A percentile compares a stretch with the other conserved stretches of the same genome.
These are phyloP conservation scores for Peromyscus polionotus DNA, from an alignment of 2,113 vertebrate species.

Conservation along the genomic window DNA sequence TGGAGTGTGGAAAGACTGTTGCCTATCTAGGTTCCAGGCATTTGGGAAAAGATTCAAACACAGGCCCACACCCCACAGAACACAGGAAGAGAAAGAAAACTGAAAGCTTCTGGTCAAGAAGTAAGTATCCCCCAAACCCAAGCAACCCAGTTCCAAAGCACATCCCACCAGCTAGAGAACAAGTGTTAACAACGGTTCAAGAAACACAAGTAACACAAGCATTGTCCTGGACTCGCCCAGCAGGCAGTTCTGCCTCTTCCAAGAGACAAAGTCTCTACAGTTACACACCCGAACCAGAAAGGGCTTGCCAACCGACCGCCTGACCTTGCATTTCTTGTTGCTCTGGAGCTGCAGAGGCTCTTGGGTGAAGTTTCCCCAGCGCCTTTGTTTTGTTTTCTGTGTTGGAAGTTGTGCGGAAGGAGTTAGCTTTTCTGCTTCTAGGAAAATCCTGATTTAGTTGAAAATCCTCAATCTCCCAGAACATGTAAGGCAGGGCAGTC, in stretches of 20 bases:
- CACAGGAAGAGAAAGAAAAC: conserved; percentile 61
- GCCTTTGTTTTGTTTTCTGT: conserved; percentile 88
- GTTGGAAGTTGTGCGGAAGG: conserved; percentile 78
- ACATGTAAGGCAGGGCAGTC: conserved; percentile 10
- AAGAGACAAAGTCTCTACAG: conserved; percentile 67
- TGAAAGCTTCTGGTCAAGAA: not conserved
- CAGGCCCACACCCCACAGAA: conserved; percentile 72
- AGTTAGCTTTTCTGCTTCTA: conserved; percentile 75
- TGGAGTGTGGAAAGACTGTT: conserved; percentile 53
- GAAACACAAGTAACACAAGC: conserved; percentile 60
- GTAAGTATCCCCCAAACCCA: conserved; percentile 49
- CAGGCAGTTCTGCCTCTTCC: conserved; percentile 44
- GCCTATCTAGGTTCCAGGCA: conserved; percentile 38
- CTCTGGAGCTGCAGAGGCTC: conserved; percentile 82
- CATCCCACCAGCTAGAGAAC: conserved; percentile 36
- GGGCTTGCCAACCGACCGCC: conserved; percentile 76
- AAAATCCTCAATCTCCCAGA: conserved; percentile 60
- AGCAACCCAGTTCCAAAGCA: conserved; percentile 61
- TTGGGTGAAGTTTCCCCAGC: conserved; percentile 86
- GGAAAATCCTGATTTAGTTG: conserved; percentile 69
- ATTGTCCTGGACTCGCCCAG: conserved; percentile 64
- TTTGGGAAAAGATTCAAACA: conserved; percentile 60
- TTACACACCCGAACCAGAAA: conserved; percentile 67
- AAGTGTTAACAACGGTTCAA: conserved; percentile 66
- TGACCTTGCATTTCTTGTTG: conserved; percentile 87